Conservation (phyloP, 2,113 vertebrate genomes). For the Strix uralensis region DNA sequence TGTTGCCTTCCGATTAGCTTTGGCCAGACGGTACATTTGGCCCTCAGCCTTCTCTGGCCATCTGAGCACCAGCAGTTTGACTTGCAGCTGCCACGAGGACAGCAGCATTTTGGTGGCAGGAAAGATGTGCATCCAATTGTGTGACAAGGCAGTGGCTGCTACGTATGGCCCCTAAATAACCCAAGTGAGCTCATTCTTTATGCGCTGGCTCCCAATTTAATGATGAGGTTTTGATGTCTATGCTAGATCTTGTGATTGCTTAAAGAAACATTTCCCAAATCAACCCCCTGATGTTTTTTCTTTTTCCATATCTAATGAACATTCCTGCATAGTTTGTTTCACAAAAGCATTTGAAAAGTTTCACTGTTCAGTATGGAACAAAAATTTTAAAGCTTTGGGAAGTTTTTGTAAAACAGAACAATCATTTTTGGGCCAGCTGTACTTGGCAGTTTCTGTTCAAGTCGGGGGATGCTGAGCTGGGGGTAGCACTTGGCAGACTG, state of each 20-base stretch:
- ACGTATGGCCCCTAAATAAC: accelerated
- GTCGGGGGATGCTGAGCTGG: not conserved
- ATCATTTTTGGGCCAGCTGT: not conserved
- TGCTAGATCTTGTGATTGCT: not conserved
- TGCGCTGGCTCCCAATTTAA: not conserved
- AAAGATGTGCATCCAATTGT: accelerated
- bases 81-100: not conserved
- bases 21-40: not conserved
- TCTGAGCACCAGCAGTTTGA: not conserved
- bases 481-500: not conserved
- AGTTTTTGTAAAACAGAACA: not conserved
- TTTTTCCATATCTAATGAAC: not conserved
- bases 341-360: not conserved
- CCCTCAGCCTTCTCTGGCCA: not conserved
- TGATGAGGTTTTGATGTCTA: not conserved
- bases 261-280: not conserved
- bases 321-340: not conserved
- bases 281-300: not conserved
- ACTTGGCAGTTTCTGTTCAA: not conserved
- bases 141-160: not conserved
- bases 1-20: not conserved
- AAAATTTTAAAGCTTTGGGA: not conserved
- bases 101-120: not conserved
- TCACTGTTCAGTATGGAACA: not conserved
- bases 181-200: not conserved